Evolutionary conservation across 2,888 invertebrate genomes (phyloP).

Genomic region (Nycteola revayana): DNA sequence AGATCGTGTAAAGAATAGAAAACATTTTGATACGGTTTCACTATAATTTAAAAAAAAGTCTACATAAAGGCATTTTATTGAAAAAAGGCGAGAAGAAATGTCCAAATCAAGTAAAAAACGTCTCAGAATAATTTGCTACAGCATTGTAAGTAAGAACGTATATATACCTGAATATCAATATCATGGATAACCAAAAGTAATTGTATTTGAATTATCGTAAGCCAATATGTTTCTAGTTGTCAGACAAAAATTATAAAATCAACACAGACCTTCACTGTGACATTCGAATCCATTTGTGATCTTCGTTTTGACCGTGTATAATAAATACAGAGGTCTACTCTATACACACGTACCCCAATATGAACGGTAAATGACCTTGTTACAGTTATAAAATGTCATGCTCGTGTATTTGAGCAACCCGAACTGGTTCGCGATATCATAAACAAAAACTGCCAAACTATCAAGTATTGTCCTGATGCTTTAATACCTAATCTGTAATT

Average conservation of each 20-base stretch:
- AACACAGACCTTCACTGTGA: constrained; percentile 54
- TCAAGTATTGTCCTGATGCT: constrained; percentile 15
- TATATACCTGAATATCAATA: too few relatives aligned
- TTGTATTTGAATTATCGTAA: too few relatives aligned
- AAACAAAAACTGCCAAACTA: constrained; percentile 35
- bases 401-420: constrained; percentile 61
- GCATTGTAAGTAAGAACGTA: too few relatives aligned
- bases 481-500: constrained; percentile 10
- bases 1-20: too few relatives aligned
- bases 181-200: too few relatives aligned
- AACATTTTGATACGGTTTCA: too few relatives aligned
- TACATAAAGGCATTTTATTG: too few relatives aligned
- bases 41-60: too few relatives aligned
- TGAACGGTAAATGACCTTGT: constrained; percentile 71
- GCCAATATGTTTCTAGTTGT: too few relatives aligned
- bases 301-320: constrained; percentile 50
- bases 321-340: constrained; percentile 38
- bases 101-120: too few relatives aligned
- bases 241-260: neutral
- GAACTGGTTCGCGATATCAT: constrained; percentile 52
- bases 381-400: constrained; percentile 77
- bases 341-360: constrained; percentile 56
- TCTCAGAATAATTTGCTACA: too few relatives aligned
- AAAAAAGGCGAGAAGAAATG: too few relatives aligned
- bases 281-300: constrained; percentile 57